Evolutionary conservation across 2,113 vertebrate genomes (phyloP).

Genomic region (Indicator maculatus): DNA sequence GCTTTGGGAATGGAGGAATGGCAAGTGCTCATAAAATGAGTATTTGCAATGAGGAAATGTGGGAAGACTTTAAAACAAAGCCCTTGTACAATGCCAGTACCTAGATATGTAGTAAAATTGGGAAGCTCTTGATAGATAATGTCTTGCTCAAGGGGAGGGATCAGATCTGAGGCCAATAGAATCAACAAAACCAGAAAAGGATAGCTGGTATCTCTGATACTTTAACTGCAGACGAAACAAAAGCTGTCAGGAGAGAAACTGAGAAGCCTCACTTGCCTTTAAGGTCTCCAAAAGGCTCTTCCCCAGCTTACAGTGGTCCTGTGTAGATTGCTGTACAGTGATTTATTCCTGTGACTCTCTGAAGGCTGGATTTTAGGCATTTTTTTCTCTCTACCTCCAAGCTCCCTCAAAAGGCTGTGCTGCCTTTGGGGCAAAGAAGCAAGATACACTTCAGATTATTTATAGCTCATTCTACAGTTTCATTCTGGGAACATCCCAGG

Average conservation of each 20-base stretch:
- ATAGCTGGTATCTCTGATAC: neutral
- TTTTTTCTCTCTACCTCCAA: neutral
- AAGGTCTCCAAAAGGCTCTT: neutral
- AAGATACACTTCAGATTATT: slow-evolving; percentile 13
- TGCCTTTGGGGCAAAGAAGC: slow-evolving; percentile 30
- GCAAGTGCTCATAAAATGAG: neutral
- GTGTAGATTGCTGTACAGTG: neutral
- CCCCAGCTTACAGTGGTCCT: neutral
- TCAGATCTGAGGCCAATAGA: neutral
- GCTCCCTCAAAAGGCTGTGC: neutral
- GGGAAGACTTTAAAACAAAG: neutral
- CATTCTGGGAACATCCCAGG: slow-evolving; percentile 5
- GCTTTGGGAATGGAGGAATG: neutral
- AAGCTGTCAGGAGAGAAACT: slow-evolving; percentile 1
- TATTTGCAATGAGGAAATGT: neutral
- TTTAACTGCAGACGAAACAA: slow-evolving; percentile 32
- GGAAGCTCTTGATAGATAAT: neutral
- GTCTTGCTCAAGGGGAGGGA: neutral
- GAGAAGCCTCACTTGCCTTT: neutral
- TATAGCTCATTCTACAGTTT: slow-evolving; percentile 11
- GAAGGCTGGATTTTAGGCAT: neutral
- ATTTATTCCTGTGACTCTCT: neutral
- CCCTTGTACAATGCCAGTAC: neutral
- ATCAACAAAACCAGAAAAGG: neutral
- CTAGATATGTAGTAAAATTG: neutral